Conservation (phyloP, 2,113 vertebrate genomes). For the Notothenia coriiceps region DNA sequence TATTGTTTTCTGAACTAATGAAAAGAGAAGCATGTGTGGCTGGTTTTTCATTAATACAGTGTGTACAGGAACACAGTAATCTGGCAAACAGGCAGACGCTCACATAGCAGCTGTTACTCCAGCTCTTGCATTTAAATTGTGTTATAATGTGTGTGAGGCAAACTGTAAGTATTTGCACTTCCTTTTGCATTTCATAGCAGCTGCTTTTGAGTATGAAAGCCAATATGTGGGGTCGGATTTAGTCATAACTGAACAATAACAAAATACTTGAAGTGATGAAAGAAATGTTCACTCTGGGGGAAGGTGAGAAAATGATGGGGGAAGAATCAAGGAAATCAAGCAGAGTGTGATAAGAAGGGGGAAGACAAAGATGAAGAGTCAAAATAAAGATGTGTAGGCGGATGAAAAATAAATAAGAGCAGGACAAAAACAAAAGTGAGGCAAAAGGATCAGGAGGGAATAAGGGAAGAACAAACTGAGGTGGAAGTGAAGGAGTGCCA, state of each 20-base stretch:
- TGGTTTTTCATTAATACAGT: conserved; percentile 38
- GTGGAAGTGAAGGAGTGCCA: conserved; percentile 21
- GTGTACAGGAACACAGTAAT: conserved; percentile 32
- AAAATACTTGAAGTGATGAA: background rate
- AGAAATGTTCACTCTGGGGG: background rate
- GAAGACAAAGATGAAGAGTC: background rate
- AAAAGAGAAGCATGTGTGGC: conserved; percentile 41
- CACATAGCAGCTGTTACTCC: conserved; percentile 53
- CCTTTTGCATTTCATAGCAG: conserved; percentile 25
- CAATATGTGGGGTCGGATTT: background rate
- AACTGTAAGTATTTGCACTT: conserved; percentile 56
- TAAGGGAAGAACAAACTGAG: conserved; percentile 44
- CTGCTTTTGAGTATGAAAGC: background rate
- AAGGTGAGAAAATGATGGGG: background rate
- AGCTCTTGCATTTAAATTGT: conserved; percentile 36
- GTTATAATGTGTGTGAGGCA: conserved; percentile 53
- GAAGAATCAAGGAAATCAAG: conserved; percentile 2
- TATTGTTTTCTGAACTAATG: background rate
- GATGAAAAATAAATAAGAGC: conserved; percentile 16
- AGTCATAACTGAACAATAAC: background rate
- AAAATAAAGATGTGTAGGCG: background rate
- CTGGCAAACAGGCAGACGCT: conserved; percentile 23
- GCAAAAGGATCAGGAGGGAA: conserved; percentile 9
- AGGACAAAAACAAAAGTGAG: background rate
- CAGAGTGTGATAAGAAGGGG: background rate